Base-by-base conservation (phyloP, 1,140 invertebrate species). In the Scaptomyza graminum region DNA sequence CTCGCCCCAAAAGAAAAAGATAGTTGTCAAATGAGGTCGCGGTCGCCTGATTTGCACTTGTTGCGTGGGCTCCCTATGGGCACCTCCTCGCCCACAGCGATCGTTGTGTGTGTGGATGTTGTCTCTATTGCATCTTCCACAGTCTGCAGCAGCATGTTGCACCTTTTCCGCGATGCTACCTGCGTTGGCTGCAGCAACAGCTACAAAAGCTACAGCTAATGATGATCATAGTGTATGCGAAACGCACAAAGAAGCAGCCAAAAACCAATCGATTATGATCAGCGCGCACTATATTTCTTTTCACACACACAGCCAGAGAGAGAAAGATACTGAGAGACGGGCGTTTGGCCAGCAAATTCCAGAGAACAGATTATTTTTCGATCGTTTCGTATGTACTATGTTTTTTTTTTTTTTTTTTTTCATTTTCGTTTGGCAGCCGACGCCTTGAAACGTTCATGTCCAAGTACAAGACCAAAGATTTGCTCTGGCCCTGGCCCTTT, bases 251-350 rank as follows among this genome's bases (percentile, higher is more conserved):
- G 82, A 85, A 55, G 59, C 83, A 75, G 78, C 81, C 83, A 74
- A 88, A 87, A 88, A 73, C 79, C 75, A 83, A 87, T 88, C 82
- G 82, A 87, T 87, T 87, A 87, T 87, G 88, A 87, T 87, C 80
- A 88, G 68, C 67, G 31, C 74, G 75, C 83, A 82, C 74, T 79
- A 85, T 85, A 87, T 78, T 64, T 22, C 18, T 22, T 73, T 31
- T 31, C 28, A 31, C 28, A 31, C 28, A 31, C 28, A 31, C 43
- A 11, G 31, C 25, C 25, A 50, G 54, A 9, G 9, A 41, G 37
- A 56, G 37, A 54, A 47, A 41, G 47, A 71, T 25, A 57, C 12
- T 37, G 37, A 25, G 16, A 65, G 12, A 47, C 56, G 4, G 4
- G 18, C 16, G 25, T 51, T 52, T 31, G 28, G 31, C 56, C 41